A percentile compares a stretch with the other conserved stretches of the same genome.
Evolutionary conservation across 2,888 invertebrate species (phyloP).

Genomic region (Plusia festucae): DNA sequence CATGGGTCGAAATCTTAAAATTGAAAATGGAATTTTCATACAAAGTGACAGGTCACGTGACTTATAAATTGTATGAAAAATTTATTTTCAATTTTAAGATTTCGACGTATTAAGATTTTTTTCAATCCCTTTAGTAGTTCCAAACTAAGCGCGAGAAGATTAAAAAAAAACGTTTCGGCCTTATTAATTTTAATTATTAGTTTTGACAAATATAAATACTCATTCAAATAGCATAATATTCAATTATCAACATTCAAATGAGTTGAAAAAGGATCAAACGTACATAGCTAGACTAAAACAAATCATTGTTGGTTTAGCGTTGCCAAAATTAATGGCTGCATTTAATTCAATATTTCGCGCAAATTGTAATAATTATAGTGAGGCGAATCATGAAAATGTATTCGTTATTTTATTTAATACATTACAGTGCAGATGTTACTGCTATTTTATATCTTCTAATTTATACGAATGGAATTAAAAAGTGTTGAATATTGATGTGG

Average conservation of each 20-base stretch:
- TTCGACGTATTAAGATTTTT: no score
- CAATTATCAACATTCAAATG: neutral
- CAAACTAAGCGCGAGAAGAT: no score
- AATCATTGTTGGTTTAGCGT: constrained; percentile 19
- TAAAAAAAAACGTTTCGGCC: no score
- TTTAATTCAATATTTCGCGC: constrained; percentile 49
- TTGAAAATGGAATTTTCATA: no score
- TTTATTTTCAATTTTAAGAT: no score
- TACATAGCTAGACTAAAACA: neutral
- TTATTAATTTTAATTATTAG: no score
- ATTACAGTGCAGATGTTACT: neutral
- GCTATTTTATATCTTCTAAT: neutral
- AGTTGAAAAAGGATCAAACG: neutral
- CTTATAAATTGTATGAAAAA: no score
- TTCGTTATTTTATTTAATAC: constrained; percentile 31
- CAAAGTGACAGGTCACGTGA: no score
- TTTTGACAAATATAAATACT: no score
- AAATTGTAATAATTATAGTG: constrained; percentile 30
- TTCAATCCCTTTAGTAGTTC: no score
- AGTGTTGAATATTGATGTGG: neutral
- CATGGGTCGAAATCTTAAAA: no score
- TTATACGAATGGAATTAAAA: neutral
- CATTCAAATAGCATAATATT: no score
- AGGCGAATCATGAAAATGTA: constrained; percentile 19
- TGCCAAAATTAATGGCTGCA: constrained; percentile 37